Evolutionary conservation across 2,113 vertebrate species (phyloP).

Genomic region (Procavia capensis): DNA sequence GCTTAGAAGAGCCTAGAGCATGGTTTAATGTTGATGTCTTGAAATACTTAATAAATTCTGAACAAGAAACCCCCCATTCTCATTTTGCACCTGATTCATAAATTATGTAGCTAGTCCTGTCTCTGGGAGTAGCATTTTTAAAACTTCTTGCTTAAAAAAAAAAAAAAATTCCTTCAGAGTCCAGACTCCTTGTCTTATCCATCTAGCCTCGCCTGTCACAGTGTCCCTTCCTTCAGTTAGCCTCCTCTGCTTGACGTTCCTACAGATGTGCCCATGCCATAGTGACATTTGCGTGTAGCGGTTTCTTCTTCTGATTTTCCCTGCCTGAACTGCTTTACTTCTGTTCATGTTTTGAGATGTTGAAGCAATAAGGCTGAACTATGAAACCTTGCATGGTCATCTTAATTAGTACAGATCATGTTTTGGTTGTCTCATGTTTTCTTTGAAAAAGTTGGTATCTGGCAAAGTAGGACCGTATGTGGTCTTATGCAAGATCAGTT

Average conservation of each 20-base stretch:
- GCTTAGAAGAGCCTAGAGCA: not conserved
- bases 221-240: not conserved
- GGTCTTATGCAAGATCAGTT: not conserved
- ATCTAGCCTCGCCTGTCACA: not conserved
- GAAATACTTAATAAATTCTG: not conserved
- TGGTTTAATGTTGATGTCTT: not conserved
- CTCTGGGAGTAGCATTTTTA: not conserved
- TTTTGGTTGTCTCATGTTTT: not conserved
- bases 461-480: not conserved
- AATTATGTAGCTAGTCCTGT: not conserved
- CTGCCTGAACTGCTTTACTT: not conserved
- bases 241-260: not conserved
- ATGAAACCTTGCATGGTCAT: not conserved
- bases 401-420: not conserved
- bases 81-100: not conserved
- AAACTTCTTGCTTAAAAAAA: not conserved
- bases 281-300: not conserved
- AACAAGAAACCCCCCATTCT: not conserved
- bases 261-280: not conserved
- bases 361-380: not conserved
- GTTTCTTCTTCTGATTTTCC: not conserved
- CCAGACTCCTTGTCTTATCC: not conserved
- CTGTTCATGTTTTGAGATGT: not conserved
- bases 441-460: not conserved
- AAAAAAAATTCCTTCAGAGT: not conserved